These are phyloP conservation scores for Nomada hirtipes DNA, from an alignment of 2,888 invertebrate genomes.

Conservation along the genomic window DNA sequence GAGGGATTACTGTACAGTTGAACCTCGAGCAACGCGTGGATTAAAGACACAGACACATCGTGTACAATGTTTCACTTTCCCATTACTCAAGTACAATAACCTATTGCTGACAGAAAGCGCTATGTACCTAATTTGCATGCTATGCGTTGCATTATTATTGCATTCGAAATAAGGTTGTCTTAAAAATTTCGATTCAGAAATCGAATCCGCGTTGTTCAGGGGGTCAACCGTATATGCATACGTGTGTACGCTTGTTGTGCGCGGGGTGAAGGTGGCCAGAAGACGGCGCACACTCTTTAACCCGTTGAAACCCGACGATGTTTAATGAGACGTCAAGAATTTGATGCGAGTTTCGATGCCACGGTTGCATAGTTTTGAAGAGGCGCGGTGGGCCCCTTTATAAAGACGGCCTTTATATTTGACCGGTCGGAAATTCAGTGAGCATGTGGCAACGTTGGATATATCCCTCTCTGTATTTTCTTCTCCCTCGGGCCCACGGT, in stretches of 20 bases:
- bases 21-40: no score
- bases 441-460: slow-evolving; percentile 74
- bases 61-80: no score
- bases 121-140: no score
- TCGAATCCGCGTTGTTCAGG: no score
- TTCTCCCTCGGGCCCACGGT: slow-evolving; percentile 44
- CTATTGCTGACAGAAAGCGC: no score
- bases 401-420: slow-evolving; percentile 74
- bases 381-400: slow-evolving; percentile 50
- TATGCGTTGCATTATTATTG: no score
- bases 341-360: slow-evolving; percentile 70
- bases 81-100: no score
- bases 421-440: slow-evolving; percentile 75
- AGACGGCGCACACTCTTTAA: slow-evolving; percentile 53
- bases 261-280: neutral
- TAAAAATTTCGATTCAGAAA: no score
- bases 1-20: no score
- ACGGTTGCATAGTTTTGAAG: slow-evolving; percentile 39
- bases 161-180: no score
- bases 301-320: slow-evolving; percentile 71
- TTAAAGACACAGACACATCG: no score
- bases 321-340: slow-evolving; percentile 75
- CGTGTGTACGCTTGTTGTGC: neutral
- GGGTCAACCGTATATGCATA: no score
- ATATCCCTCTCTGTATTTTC: slow-evolving; percentile 59